Conservation (phyloP, 37 sponge, comb jelly and placozoan species). For the Chondrilla cf. caribensis region DNA sequence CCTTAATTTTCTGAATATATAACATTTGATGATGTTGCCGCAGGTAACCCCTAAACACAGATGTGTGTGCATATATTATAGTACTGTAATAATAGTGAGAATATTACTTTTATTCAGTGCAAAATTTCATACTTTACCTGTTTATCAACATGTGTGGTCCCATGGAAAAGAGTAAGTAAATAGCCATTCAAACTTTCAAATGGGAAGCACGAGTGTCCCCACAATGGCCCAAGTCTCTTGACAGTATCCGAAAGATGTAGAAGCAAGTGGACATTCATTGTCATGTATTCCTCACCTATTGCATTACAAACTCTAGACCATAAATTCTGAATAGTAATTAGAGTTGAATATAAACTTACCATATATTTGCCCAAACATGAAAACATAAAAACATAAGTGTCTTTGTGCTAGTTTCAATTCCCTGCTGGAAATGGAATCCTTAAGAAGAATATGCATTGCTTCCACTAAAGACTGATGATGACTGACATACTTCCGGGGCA, state of each 20-base stretch:
- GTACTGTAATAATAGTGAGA: no score
- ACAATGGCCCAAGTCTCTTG: slow-evolving; percentile 1
- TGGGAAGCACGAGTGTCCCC: slow-evolving; percentile 7
- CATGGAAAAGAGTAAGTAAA: background rate
- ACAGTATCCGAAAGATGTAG: slow-evolving; percentile 12
- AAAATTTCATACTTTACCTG: background rate
- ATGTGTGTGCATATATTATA: no score
- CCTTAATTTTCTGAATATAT: no score
- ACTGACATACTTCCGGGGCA: no score
- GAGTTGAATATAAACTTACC: background rate
- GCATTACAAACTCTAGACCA: no score
- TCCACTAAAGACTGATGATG: no score
- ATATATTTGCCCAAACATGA: background rate
- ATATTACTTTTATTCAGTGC: no score
- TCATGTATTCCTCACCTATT: slow-evolving; percentile 12
- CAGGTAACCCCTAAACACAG: no score
- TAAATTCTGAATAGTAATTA: no score
- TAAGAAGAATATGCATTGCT: background rate
- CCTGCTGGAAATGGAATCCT: background rate
- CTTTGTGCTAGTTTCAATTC: background rate
- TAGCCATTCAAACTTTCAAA: slow-evolving; percentile 14
- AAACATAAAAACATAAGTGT: background rate
- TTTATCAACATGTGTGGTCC: slow-evolving; percentile 3
- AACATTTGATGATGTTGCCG: no score
- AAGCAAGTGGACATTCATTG: background rate